These are phyloP conservation scores for Microctonus aethiopoides DNA, from an alignment of 2,888 invertebrate species.

Conservation along the genomic window DNA sequence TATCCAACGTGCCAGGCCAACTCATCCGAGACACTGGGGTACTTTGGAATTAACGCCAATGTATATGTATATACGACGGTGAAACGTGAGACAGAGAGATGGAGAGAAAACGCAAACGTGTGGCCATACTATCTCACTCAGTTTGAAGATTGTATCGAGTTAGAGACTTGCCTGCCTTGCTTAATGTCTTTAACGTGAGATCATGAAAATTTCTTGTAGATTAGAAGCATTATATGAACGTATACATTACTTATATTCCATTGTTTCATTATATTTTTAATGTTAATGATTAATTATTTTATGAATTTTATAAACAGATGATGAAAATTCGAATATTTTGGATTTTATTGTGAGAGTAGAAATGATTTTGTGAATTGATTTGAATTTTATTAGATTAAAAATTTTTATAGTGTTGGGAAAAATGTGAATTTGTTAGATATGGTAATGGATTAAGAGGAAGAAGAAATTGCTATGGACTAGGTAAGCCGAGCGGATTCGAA, in stretches of 20 bases:
- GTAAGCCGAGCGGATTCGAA: slow-evolving; percentile 50
- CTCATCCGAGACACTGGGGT: slow-evolving; percentile 19
- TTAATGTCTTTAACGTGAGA: slow-evolving; percentile 32
- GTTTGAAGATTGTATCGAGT: slow-evolving; percentile 28
- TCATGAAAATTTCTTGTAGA: slow-evolving; percentile 15
- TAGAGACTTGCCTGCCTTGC: slow-evolving; percentile 7
- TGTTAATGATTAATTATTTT: neutral
- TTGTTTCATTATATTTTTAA: neutral
- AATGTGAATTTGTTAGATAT: slow-evolving; percentile 5
- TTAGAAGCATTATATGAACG: neutral
- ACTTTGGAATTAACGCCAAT: slow-evolving; percentile 38
- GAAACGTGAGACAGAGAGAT: slow-evolving; percentile 12
- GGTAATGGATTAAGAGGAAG: slow-evolving; percentile 13
- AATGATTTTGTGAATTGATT: too few relatives aligned
- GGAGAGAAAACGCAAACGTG: neutral
- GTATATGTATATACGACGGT: neutral
- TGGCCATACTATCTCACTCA: neutral
- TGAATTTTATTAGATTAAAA: too few relatives aligned
- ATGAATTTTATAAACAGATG: too few relatives aligned
- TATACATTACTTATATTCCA: neutral
- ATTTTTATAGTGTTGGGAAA: too few relatives aligned
- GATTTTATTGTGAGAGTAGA: too few relatives aligned
- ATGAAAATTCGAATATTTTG: too few relatives aligned
- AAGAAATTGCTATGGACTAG: slow-evolving; percentile 28
- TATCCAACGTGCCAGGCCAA: slow-evolving; percentile 45